Conservation (phyloP, 2,888 invertebrate species). For the Drosophila sordidapex region DNA sequence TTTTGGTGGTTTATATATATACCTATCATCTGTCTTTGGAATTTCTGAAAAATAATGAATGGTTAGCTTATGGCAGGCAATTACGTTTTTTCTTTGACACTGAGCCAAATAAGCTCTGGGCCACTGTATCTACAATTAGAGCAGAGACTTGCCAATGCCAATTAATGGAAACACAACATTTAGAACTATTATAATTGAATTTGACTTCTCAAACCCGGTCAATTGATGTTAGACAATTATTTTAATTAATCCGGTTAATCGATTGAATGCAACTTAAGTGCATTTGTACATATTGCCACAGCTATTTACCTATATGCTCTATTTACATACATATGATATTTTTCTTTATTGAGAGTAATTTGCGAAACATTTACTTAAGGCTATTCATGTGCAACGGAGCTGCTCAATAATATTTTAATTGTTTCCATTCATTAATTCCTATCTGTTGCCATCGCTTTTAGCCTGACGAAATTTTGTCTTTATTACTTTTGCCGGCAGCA, state of each 20-base stretch:
- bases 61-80: too few species aligned
- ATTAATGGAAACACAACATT: not conserved
- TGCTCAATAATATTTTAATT: conserved; percentile 38
- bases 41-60: too few species aligned
- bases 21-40: too few species aligned
- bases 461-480: conserved; percentile 15
- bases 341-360: conserved; percentile 9
- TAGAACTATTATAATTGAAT: not conserved
- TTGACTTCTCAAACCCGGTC: not conserved
- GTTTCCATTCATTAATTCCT: conserved; percentile 39
- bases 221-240: not conserved
- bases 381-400: conserved; percentile 1
- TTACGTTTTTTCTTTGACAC: too few species aligned
- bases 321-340: not conserved
- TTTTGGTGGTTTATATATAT: too few species aligned
- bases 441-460: conserved; percentile 6
- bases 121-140: too few species aligned
- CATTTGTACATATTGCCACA: not conserved
- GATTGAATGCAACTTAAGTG: not conserved
- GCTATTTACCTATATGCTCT: not conserved
- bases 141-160: not conserved
- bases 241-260: not conserved
- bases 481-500: conserved; percentile 36
- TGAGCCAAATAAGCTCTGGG: too few species aligned
- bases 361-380: not conserved